These are phyloP conservation scores for Junonia oenone DNA, from an alignment of 2,888 invertebrate genomes.

Conservation along the genomic window DNA sequence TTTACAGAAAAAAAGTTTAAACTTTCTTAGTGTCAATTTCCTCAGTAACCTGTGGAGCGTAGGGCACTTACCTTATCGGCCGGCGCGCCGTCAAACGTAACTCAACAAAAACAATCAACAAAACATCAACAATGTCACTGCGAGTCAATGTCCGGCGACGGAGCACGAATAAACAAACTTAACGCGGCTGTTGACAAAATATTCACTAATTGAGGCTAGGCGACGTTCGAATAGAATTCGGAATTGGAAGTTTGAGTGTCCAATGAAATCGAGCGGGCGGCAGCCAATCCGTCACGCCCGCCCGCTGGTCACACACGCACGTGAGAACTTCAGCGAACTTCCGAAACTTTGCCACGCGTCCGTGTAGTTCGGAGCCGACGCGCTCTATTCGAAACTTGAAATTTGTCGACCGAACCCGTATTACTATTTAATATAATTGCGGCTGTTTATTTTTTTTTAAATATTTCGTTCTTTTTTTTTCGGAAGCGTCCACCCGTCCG, in stretches of 20 bases:
- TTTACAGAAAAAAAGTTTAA: neutral
- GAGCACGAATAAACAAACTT: conserved; percentile 48
- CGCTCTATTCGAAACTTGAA: conserved; percentile 40
- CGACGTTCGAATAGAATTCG: conserved; percentile 23
- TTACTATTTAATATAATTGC: conserved; percentile 43
- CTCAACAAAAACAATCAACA: conserved; percentile 48
- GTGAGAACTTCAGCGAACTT: conserved; percentile 63
- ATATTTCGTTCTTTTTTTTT: conserved; percentile 53
- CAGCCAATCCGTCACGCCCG: conserved; percentile 50
- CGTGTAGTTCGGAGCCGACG: conserved; percentile 46
- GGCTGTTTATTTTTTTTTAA: conserved; percentile 45
- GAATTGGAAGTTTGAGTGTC: conserved; percentile 36
- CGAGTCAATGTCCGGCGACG: conserved; percentile 57
- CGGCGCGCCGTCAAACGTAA: conserved; percentile 52
- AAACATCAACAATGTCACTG: conserved; percentile 66
- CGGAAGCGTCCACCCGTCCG: conserved; percentile 73
- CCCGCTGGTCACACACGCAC: conserved; percentile 61
- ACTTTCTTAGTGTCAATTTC: neutral
- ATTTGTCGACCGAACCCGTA: conserved; percentile 34
- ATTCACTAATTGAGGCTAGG: conserved; percentile 44
- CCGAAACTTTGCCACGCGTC: conserved; percentile 59
- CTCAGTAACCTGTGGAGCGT: neutral
- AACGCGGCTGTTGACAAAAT: conserved; percentile 42
- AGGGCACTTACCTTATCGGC: conserved; percentile 48
- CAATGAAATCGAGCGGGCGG: conserved; percentile 38